Evolutionary conservation across 2,113 vertebrate species (phyloP).

Genomic region (Upupa epops): DNA sequence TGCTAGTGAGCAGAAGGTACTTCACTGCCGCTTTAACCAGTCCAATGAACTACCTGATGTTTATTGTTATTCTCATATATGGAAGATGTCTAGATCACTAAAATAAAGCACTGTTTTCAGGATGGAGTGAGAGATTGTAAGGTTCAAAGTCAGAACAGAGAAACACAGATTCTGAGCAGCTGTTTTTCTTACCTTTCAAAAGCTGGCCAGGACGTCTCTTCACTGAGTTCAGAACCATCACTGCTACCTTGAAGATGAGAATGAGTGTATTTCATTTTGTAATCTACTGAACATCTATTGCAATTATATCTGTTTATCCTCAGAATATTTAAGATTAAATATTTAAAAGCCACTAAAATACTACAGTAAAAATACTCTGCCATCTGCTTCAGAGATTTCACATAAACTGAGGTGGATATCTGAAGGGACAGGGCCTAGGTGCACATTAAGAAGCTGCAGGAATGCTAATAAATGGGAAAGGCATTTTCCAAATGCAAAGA

Average conservation of each 20-base stretch:
- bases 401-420: not conserved
- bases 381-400: not conserved
- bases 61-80: not conserved
- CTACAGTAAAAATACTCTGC: not conserved
- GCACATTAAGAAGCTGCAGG: not conserved
- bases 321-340: not conserved
- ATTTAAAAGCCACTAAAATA: not conserved
- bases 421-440: not conserved
- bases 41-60: not conserved
- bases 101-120: not conserved
- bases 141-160: not conserved
- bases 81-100: not conserved
- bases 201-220: slow-evolving; percentile 97
- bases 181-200: slow-evolving; percentile 90
- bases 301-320: not conserved
- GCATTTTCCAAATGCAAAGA: not conserved
- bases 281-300: not conserved
- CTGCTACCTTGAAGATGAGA: slow-evolving; percentile 87
- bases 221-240: slow-evolving; percentile 97
- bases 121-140: not conserved
- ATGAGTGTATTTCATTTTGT: not conserved
- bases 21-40: not conserved
- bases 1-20: not conserved
- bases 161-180: not conserved
- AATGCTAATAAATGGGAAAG: not conserved